Conservation (phyloP, 2,888 invertebrate genomes). For the Tenthredo distinguenda region DNA sequence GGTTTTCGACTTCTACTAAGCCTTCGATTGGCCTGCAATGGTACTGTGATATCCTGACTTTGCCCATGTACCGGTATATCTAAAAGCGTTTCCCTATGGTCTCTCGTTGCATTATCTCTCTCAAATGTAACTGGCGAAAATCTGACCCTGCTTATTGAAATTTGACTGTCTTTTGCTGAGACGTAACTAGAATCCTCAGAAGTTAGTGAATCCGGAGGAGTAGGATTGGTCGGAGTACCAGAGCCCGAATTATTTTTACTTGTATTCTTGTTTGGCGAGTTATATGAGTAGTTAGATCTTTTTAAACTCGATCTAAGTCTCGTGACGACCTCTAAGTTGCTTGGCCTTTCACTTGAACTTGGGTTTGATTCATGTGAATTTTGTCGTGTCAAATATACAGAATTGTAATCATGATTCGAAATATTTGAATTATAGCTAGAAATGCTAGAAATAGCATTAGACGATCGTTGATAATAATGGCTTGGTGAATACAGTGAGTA, state of each 20-base stretch:
- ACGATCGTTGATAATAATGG: conserved; percentile 77
- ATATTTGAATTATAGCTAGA: conserved; percentile 65
- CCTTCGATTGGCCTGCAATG: conserved; percentile 79
- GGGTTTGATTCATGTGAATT: conserved; percentile 79
- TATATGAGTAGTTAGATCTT: conserved; percentile 83
- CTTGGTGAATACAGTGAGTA: conserved; percentile 76
- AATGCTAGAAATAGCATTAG: conserved; percentile 68
- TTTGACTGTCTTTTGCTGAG: conserved; percentile 89
- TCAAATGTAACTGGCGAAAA: conserved; percentile 75
- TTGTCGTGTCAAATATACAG: conserved; percentile 75
- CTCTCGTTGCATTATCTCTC: conserved; percentile 66
- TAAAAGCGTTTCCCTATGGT: conserved; percentile 78
- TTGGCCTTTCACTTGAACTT: conserved; percentile 80
- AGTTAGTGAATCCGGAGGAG: conserved; percentile 91
- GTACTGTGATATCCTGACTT: conserved; percentile 80
- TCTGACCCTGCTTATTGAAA: conserved; percentile 86
- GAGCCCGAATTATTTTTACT: conserved; percentile 83
- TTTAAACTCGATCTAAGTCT: conserved; percentile 90
- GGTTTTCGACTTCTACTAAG: conserved; percentile 78
- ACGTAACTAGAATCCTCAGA: conserved; percentile 94
- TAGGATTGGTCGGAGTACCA: conserved; percentile 89
- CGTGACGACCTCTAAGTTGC: conserved; percentile 84
- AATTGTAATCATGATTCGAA: conserved; percentile 73
- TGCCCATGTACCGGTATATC: conserved; percentile 81
- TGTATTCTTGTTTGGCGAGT: conserved; percentile 80